A percentile compares a stretch with the other conserved stretches of the same genome.
phyloP scores from a whole-genome alignment of 1,140 invertebrate species.

The Adoxophyes honmai region DNA sequence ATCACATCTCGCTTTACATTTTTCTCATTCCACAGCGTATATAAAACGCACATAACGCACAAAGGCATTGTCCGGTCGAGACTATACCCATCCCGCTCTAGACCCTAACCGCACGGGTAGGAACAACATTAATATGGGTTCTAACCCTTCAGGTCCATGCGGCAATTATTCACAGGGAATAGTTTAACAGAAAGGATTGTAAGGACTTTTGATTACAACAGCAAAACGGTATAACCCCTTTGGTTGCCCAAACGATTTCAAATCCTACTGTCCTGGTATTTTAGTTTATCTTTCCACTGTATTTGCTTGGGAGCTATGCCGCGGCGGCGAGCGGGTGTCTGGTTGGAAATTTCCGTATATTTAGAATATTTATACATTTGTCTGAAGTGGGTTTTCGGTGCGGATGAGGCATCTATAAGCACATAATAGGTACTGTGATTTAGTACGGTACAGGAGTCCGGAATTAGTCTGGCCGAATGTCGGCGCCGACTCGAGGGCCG shows the following conservation, averaged over 20 bases:
- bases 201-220: conserved; percentile 34
- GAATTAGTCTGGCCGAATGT: conserved; percentile 57
- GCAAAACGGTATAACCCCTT: conserved; percentile 24
- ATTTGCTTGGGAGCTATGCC: background rate
- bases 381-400: conserved; percentile 47
- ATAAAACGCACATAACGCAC: background rate
- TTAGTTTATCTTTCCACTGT: conserved; percentile 21
- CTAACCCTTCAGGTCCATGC: conserved; percentile 74
- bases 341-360: conserved; percentile 64
- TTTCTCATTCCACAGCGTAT: background rate
- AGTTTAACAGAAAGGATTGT: conserved; percentile 77
- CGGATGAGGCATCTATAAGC: conserved; percentile 55
- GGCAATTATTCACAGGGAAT: conserved; percentile 77
- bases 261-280: background rate
- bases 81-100: conserved; percentile 31
- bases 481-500: conserved; percentile 45
- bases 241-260: background rate
- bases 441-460: conserved; percentile 60
- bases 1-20: background rate
- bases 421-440: conserved; percentile 64
- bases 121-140: conserved; percentile 69
- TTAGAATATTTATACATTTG: conserved; percentile 74
- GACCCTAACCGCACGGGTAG: conserved; percentile 63
- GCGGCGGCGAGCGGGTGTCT: background rate
- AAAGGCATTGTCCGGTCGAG: conserved; percentile 36